Percentiles rank a stretch among this genome's conserved stretches.
These are phyloP conservation scores for Argyresthia albistria DNA, from an alignment of 2,888 invertebrate genomes.

Conservation along the genomic window DNA sequence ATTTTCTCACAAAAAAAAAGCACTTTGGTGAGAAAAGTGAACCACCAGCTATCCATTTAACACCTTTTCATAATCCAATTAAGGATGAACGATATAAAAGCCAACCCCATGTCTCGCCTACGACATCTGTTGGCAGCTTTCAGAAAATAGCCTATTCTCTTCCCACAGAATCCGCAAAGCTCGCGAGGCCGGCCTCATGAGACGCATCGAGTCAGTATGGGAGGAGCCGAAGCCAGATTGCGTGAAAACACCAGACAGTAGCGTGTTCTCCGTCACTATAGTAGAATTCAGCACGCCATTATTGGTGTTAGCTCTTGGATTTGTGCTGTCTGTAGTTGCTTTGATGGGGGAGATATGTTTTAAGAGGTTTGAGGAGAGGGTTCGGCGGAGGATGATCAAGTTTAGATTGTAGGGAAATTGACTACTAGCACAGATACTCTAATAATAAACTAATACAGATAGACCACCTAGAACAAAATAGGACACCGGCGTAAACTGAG, in stretches of 20 bases:
- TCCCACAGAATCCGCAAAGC: conserved; percentile 66
- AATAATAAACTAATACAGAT: too few relatives aligned
- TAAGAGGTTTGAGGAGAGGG: not conserved
- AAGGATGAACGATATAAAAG: too few relatives aligned
- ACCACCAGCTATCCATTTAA: too few relatives aligned
- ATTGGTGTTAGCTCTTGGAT: conserved; percentile 60
- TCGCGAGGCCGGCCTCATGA: conserved; percentile 73
- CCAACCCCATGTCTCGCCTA: too few relatives aligned
- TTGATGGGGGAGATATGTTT: not conserved
- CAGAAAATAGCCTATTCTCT: too few relatives aligned
- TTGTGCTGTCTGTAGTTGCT: conserved; percentile 16
- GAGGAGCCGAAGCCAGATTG: conserved; percentile 74
- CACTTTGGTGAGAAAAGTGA: too few relatives aligned
- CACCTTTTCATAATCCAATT: too few relatives aligned
- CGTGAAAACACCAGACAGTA: conserved; percentile 54
- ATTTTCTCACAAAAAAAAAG: too few relatives aligned
- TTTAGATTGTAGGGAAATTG: not conserved
- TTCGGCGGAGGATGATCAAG: not conserved
- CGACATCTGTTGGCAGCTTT: too few relatives aligned
- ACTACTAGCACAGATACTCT: too few relatives aligned
- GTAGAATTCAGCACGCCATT: conserved; percentile 73
- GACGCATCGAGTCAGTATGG: conserved; percentile 70
- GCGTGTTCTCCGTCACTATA: conserved; percentile 65
- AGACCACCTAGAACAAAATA: too few relatives aligned
- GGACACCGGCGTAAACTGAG: too few relatives aligned